These are phyloP conservation scores for Phrynocephalus guinanensis DNA, from an alignment of 2,797 vertebrate genomes.

Conservation along the genomic window DNA sequence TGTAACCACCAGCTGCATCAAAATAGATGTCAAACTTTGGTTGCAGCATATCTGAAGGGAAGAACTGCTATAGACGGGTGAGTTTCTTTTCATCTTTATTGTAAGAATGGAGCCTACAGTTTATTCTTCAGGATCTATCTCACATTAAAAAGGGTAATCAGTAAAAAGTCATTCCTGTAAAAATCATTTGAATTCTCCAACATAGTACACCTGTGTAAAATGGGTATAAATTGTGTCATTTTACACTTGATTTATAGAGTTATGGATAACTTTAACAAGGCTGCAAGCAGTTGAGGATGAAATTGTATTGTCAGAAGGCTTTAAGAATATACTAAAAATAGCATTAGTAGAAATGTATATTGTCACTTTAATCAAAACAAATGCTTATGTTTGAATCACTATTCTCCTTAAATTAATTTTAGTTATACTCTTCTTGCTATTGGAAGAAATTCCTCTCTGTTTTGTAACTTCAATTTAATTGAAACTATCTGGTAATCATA, in stretches of 20 bases:
- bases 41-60: neutral
- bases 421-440: conserved; percentile 43
- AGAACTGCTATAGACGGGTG: neutral
- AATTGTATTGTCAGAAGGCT: conserved; percentile 49
- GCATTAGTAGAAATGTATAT: conserved; percentile 32
- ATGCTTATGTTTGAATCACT: conserved; percentile 36
- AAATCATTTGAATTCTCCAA: conserved; percentile 2
- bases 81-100: neutral
- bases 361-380: conserved; percentile 52
- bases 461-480: conserved; percentile 51
- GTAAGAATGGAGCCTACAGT: neutral
- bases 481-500: conserved; percentile 39
- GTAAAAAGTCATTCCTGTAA: neutral
- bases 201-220: conserved; percentile 16
- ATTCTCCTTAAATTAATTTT: conserved; percentile 48
- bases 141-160: neutral
- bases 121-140: neutral
- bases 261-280: conserved; percentile 11
- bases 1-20: neutral
- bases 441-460: conserved; percentile 54
- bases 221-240: neutral
- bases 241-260: conserved; percentile 48
- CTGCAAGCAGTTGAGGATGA: conserved; percentile 27
- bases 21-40: neutral
- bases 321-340: conserved; percentile 48